Base-by-base conservation (phyloP, 2,888 invertebrate species). In the Ceriagrion tenellum region DNA sequence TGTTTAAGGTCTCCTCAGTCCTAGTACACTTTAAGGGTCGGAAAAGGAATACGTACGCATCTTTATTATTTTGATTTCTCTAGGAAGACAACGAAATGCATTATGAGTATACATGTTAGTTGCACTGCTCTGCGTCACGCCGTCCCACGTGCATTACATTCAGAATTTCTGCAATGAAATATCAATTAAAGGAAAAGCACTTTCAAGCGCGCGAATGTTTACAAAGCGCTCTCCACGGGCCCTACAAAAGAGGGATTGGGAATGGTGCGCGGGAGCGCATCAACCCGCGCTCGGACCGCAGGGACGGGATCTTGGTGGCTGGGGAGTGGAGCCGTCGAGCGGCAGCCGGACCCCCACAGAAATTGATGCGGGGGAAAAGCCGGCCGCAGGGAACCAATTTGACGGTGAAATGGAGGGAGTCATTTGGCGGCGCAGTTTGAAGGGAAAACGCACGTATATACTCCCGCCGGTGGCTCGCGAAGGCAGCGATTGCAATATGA, bases 401-500 rank as follows among this genome's bases (percentile, higher is more conserved):
- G 81, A 16, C 35, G 18, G 81, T 12, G 81, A 81, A 30, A 81
- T 35, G 81, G 81, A 26, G 30, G 81, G 35, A 81, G 81, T 35
- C 35, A 81, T 81, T 81, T 81, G 81, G 81, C 35, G 13, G 30
- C 35, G 35, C 16, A 35, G 8, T 81, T 81, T 81, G 81, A 35
- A 35, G 4, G n/a, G 81, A 16, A 81, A 10, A 13, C 16, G 35
- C 12, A 69, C 69, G 26, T 0, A 69, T 26, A 26, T 8, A 69
- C 69, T 69, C 69, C 35, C 35, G 16, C 35, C 81, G 13, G 35
- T 35, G 13, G 81, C 81, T 35, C 30, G 81, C 30, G 30, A 35
- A 81, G 30, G 81, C 81, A 81, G 35, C 35, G 81, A 81, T 81
- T 81, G 81, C 30, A 81, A 81, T 81, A 81, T 81, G 81, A 81